A percentile compares a stretch with the other conserved stretches of the same genome.
These are phyloP conservation scores for Orussus abietinus DNA, from an alignment of 1,140 invertebrate species.

Conservation along the genomic window DNA sequence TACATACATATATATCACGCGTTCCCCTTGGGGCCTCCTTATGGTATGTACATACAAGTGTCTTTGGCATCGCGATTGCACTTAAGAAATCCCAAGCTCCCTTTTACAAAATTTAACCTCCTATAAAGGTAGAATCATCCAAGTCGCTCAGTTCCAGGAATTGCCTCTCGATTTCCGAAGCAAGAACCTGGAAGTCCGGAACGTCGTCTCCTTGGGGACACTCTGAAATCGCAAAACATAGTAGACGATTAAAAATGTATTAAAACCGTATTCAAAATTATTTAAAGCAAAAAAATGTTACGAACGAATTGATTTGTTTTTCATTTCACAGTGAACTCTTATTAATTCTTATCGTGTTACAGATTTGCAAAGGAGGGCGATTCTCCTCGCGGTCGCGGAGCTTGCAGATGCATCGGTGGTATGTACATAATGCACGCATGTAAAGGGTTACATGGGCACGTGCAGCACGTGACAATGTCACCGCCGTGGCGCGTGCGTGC, in stretches of 20 bases:
- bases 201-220: slow-evolving; percentile 35
- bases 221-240: slow-evolving; percentile 28
- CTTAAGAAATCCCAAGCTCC: too few relatives aligned
- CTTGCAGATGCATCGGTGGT: too few relatives aligned
- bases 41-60: too few relatives aligned
- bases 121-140: slow-evolving; percentile 45
- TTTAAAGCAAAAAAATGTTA: not conserved
- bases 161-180: slow-evolving; percentile 47
- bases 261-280: slow-evolving; percentile 18
- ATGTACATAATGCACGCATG: too few relatives aligned
- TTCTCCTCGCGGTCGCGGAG: too few relatives aligned
- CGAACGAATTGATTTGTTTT: slow-evolving; percentile 1
- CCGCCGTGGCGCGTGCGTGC: slow-evolving; percentile 31
- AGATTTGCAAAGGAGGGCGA: too few relatives aligned
- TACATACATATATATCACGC: too few relatives aligned
- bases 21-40: too few relatives aligned
- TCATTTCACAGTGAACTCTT: too few relatives aligned
- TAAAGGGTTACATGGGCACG: slow-evolving; percentile 33
- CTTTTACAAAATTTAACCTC: slow-evolving; percentile 32
- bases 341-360: too few relatives aligned
- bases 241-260: slow-evolving; percentile 5
- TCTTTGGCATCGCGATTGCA: too few relatives aligned
- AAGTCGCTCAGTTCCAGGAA: slow-evolving; percentile 46
- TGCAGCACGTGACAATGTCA: slow-evolving; percentile 36
- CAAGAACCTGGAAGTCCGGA: slow-evolving; percentile 44